Base-by-base conservation (phyloP, 2,797 vertebrate genomes). In the Sternotherus odoratus region DNA sequence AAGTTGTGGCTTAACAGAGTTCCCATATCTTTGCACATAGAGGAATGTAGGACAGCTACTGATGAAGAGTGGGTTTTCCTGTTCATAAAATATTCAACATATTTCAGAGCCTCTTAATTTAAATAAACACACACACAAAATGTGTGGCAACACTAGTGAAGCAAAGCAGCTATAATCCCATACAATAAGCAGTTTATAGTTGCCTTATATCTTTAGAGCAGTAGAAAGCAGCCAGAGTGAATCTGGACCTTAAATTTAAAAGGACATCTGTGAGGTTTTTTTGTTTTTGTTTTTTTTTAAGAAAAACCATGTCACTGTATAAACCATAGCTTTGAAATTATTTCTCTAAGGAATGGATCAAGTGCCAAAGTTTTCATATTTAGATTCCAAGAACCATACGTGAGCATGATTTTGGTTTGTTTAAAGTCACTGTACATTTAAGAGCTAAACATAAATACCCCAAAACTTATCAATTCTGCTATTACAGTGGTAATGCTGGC, bases 221-320 rank as follows among this genome's bases (percentile, higher is more conserved):
- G 36, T 46, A 74, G 2, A 74, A 54, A 49, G 86, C 39, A 88
- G 69, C 43, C 79, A 95, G 77, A 91, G 8, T 93, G 79, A 93
- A 51, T 53, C n/a, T 43, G 83, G 54, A 81, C 54, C 95, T 86
- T 46, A 46, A 26, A 90, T 77, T 51, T 46, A 83, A 66, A 21
- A 94, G 30, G 69, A 39, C 48, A 92, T 90, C 93, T 92, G 75
- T 60, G 28, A 54, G 85, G 53, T n/a, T n/a, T n/a, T n/a, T n/a
- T n/a, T n/a, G 57, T 82, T 93, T 48, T 66, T 88, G 86, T 93
- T 48, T 66, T 88, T 91, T 89, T 86, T 84, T 82, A 83, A 74
- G 86, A 90, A 39, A 92, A 12, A 63, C 43, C 87, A 79, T 0
- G 1, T 36, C 86, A 53, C 24, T 54, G 63, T 66, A 28, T 39